Conservation (phyloP, 1,140 invertebrate species). For the Oscheius sp. region DNA sequence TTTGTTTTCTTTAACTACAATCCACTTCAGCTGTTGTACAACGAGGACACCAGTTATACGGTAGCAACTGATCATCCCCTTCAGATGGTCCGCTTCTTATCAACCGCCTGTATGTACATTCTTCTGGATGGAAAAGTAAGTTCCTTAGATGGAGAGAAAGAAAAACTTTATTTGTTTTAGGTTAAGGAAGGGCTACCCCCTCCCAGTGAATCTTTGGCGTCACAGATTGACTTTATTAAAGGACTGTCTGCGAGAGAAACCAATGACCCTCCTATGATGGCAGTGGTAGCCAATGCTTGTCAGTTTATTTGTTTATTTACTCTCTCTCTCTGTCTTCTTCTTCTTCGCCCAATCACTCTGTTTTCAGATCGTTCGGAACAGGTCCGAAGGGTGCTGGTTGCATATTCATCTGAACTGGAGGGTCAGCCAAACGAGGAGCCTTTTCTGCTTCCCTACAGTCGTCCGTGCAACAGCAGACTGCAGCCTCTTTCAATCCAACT, state of each 20-base stretch:
- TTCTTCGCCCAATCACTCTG: not conserved
- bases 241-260: not conserved
- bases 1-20: not conserved
- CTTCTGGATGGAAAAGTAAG: not conserved
- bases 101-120: conserved; percentile 25
- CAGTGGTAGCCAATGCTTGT: conserved; percentile 33
- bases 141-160: not conserved
- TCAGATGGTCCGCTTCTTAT: conserved; percentile 16
- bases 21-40: not conserved
- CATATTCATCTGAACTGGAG: not conserved
- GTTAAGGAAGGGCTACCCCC: not conserved
- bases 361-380: not conserved
- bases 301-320: conserved; percentile 6
- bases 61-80: conserved; percentile 24
- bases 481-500: conserved; percentile 8
- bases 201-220: not conserved
- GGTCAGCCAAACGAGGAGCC: not conserved
- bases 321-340: not conserved
- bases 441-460: not conserved
- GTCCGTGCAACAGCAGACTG: not conserved
- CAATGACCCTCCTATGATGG: conserved; percentile 12
- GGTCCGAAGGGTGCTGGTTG: not conserved
- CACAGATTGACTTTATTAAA: conserved; percentile 17
- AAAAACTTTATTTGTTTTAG: not conserved
- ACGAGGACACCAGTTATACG: conserved; percentile 6